Base-by-base conservation (phyloP, 2,113 vertebrate genomes). In the Chaetorhynchus papuensis region DNA sequence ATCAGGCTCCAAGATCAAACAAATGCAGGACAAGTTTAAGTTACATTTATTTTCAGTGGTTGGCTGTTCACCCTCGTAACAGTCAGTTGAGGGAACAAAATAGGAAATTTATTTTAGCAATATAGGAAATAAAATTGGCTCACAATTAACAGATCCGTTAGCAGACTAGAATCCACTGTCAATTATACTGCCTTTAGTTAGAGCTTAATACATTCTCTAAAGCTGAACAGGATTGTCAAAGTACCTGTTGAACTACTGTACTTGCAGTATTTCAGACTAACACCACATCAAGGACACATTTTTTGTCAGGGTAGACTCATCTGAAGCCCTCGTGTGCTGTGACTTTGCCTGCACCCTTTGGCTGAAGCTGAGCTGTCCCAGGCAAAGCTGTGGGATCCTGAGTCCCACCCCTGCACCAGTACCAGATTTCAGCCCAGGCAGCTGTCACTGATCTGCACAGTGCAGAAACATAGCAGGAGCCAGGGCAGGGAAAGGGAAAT, bases 361-460 rank as follows among this genome's bases (percentile, higher is more conserved):
- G 30, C 35, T 68, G 72, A 44, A 64, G 57, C 56, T n/a, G 74
- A 64, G 79, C 45, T 83, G 31, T 56, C 26, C 11, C 2, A 1
- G 66, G 28, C n/a, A 54, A 19, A 30, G 3, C 53, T 1, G 0
- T 10, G 13, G 7, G 28, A 15, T 4, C 18, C 37, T 1, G 37
- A 30, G 18, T 66, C 4, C 60, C 22, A 23, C 14, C 3, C 56
- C 70, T 33, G 11, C 23, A 2, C 1, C 20, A 24, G 18, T 2
- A 4, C 11, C 11, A 4, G 22, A 33, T 69, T 57, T n/a, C 60
- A 78, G 69, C 42, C 14, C 3, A 2, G 7, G 24, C 76, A 47
- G 59, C 31, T 68, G 33, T 26, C 69, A 53, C 24, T 60, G 61
- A 12, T 45, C 61, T 60, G 83, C 57, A 47, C 24, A 12, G 30